Evolutionary conservation across 1,140 invertebrate genomes (phyloP).

Genomic region (Uloborus diversus): DNA sequence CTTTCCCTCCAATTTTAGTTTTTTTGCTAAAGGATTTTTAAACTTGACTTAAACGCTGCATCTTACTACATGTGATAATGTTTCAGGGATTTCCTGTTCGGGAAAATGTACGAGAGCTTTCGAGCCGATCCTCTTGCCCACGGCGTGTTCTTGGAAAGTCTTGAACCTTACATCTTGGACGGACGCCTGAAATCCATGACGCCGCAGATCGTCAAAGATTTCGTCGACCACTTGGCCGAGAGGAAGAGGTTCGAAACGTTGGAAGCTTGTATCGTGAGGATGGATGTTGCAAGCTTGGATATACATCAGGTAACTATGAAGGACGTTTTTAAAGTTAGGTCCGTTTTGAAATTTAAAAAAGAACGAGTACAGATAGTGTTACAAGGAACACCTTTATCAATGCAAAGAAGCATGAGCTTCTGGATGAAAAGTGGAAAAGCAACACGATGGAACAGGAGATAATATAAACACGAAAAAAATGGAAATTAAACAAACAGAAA

Average conservation of each 20-base stretch:
- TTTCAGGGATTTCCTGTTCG: slow-evolving; percentile 67
- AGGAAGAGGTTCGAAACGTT: slow-evolving; percentile 71
- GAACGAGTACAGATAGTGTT: no score
- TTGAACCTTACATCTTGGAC: slow-evolving; percentile 71
- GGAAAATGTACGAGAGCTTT: slow-evolving; percentile 67
- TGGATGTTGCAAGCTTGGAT: slow-evolving; percentile 86
- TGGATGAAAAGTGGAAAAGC: no score
- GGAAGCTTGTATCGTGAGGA: slow-evolving; percentile 81
- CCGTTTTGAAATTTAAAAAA: no score
- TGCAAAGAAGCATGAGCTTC: no score
- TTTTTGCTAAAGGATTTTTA: no score
- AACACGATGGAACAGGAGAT: no score
- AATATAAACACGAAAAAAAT: no score
- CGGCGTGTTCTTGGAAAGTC: slow-evolving; percentile 69
- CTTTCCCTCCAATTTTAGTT: no score
- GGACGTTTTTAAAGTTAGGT: slow-evolving; percentile 1
- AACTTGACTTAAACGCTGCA: no score
- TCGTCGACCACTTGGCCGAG: slow-evolving; percentile 69
- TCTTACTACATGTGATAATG: no score
- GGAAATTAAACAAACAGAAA: no score
- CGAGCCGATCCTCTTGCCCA: slow-evolving; percentile 60
- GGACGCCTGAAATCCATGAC: slow-evolving; percentile 69
- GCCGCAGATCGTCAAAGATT: slow-evolving; percentile 70
- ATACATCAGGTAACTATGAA: slow-evolving; percentile 77
- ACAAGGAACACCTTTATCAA: no score